Conservation (phyloP, 2,888 invertebrate genomes). For the Ommatoiulus sabulosus region DNA sequence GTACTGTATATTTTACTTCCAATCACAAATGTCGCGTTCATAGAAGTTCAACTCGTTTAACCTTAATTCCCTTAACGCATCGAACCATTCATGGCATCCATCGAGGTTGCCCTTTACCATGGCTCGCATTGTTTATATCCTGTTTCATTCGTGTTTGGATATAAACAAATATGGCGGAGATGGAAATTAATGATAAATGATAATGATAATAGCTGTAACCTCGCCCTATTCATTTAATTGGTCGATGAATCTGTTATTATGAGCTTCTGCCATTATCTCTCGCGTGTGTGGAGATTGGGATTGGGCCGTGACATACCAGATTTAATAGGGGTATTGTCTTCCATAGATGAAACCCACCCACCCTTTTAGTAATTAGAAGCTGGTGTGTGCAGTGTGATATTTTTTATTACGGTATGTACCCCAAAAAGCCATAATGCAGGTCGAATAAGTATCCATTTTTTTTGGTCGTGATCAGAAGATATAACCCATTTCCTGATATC, state of each 20-base stretch:
- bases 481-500: slow-evolving; percentile 47
- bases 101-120: not conserved
- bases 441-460: slow-evolving; percentile 25
- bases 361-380: slow-evolving; percentile 35
- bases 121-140: not conserved
- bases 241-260: slow-evolving; percentile 40
- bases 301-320: slow-evolving; percentile 46
- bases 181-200: not conserved
- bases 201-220: slow-evolving; percentile 45
- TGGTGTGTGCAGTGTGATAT: not conserved
- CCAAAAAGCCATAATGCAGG: slow-evolving; percentile 45
- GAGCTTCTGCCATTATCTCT: slow-evolving; percentile 37
- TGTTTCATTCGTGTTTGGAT: not conserved
- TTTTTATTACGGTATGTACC: not conserved
- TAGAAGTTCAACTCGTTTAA: too few relatives aligned
- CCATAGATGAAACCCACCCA: slow-evolving; percentile 15
- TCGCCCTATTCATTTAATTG: slow-evolving; percentile 36
- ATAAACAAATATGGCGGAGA: slow-evolving; percentile 23
- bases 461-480: slow-evolving; percentile 12
- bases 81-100: not conserved
- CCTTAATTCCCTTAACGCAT: not conserved
- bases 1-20: too few relatives aligned
- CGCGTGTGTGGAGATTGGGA: slow-evolving; percentile 26
- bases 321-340: slow-evolving; percentile 46
- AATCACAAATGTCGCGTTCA: too few relatives aligned